Evolutionary conservation across 2,113 vertebrate genomes (phyloP), one percentile per base, ranked within the genome.

Genomic region (Boleophthalmus pectinirostris): DNA sequence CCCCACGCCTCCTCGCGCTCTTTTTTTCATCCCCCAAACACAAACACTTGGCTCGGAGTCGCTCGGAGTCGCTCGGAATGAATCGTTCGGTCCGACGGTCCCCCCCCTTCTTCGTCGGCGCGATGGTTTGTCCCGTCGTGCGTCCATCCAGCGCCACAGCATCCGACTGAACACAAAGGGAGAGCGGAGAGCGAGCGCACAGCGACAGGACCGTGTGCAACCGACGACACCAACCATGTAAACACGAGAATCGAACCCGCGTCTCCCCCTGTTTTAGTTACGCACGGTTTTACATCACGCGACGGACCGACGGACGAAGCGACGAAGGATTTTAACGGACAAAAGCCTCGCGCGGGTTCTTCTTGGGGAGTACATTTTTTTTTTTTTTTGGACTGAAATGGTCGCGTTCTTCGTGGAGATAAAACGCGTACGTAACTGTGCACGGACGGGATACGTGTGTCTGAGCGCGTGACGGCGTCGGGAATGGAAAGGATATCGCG

Each of bases 21-120:
- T 69, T 73, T 65, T 66, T 71, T 85, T 85, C 76, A 88, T 82
- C 81, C 81, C n/a, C 51, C 71, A 63, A 43, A 89, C 84, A 87
- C 89, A 79, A 89, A 91, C 87, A 90, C 87, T 90, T 86, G 84
- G 82, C 87, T 88, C 87, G 85, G 88, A 88, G 86, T 90, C 86
- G 88, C 85, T 80, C 73, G 85, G 88, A 88, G 86, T 90, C 86
- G 88, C 85, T 80, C 73, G n/a, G n/a, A n/a, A n/a, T n/a, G n/a
- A n/a, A n/a, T n/a, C n/a, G 29, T 56, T 12, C 53, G 29, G 47
- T 53, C 49, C 11, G 35, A 2, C 46, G 5, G 11, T 58, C 21
- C 14, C 4, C 51, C 1, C 9, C 16, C 15, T 38, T 58, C 67
- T 81, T 81, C 81, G 18, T 49, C 63, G 5, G n/a, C 38, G 77